Evolutionary conservation across 1,140 invertebrate genomes (phyloP), one percentile per base, ranked within the genome.

Genomic region (Ctenoplectra terminalis): DNA sequence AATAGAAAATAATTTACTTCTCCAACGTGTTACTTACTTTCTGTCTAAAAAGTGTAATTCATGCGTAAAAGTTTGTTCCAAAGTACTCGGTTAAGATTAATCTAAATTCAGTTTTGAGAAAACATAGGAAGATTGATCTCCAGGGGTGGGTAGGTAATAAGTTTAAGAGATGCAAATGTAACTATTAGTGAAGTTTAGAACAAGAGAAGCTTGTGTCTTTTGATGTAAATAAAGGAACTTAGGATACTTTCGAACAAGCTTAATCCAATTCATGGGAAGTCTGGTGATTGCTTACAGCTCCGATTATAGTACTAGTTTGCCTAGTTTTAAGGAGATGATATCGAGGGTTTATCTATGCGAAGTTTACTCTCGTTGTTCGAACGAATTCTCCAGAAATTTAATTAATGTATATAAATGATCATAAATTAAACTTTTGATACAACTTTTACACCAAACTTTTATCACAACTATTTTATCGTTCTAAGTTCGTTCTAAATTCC

Each of bases 161-260:
- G 58, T 34, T 60, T 60, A 60, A 60, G 58, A 20, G 58, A 60
- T 34, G 58, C 31, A 31, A 60, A 60, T 60, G 58, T 60, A 60
- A 63, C 11, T 40, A 63, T 37, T 40, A 63, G 8, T 23, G 11
- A 40, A 40, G 60, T 63, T 63, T 34, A 3, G 20, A 40, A 63
- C 8, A n/a, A n/a, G 58, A 61, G 60, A 63, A 37, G 60, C 34
- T 11, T 37, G 23, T n/a, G 31, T 63, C 60, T 40, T 63, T 63
- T 40, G 31, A 63, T 63, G 60, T 63, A 63, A 63, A 63, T 63
- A 37, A 63, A 37, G 60, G 34, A 40, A 37, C 20, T 63, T 40
- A 11, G 26, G 20, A 63, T 63, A 63, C 31, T 63, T 34, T 40
- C 23, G 31, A 63, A 20, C 17, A 34, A 40, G 60, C 11, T 63